Evolutionary conservation across 2,888 invertebrate genomes (phyloP), one percentile per base, ranked within the genome.

Genomic region (Pachliopta kotzebuea): DNA sequence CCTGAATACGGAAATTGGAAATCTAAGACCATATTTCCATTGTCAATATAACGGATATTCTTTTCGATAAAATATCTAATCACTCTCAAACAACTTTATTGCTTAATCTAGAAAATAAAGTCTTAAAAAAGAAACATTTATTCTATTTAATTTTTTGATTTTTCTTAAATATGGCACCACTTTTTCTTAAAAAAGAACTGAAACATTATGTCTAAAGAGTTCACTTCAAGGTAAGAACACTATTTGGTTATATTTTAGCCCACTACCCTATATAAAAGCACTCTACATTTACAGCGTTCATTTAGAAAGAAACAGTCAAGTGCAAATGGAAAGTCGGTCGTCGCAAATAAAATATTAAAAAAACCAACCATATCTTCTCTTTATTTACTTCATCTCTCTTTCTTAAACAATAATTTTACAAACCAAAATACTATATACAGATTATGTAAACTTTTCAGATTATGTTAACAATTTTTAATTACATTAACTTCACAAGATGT

Each of bases 1-100:
- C n/a, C 50, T 55, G 59, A 24, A 60, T 68, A 71, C 68, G 66
- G 66, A 64, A 68, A 62, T 63, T 66, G 68, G 70, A 71, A 67
- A 68, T 66, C 67, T 66, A 67, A 69, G 65, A 63, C 37, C 50
- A 60, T 60, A 60, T 63, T 54, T 29, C 57, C 58, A 62, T 58
- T 63, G 58, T 55, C 57, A 9, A n/a, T 18, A 45, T n/a, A 11
- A 37, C 14, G 37, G 14, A 37, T 37, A n/a, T 37, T 14, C 4
- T 2, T 37, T 2, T 31, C 11, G 14, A 31, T 11, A 11, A 31
- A 31, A 31, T 3, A 11, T 37, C 14, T 17, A 37, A 37, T 37
- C 37, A 37, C 1, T 37, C 1, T 14, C 37, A 14, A 37, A 37
- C 37, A 37, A 37, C 37, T 37, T 37, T 14, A 37, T 11, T 3